Percentiles rank a stretch among this genome's conserved stretches.
These are phyloP conservation scores for Mirounga angustirostris DNA, from an alignment of 2,113 vertebrate genomes.

Conservation along the genomic window DNA sequence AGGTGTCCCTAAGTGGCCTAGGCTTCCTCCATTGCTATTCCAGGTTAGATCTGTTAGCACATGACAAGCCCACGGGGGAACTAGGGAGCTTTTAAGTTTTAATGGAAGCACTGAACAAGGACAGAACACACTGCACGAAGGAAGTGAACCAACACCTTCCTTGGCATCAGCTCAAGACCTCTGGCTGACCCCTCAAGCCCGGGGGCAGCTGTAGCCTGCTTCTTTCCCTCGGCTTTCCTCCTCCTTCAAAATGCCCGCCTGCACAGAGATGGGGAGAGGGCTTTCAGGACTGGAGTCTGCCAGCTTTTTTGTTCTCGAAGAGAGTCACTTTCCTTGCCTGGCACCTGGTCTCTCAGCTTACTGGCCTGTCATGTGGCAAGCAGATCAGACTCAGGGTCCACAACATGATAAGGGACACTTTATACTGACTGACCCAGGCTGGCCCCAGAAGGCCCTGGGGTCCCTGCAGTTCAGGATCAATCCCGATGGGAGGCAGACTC, in stretches of 20 bases:
- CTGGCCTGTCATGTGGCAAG: not conserved
- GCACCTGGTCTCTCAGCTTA: not conserved
- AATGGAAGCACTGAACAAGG: not conserved
- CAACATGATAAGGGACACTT: not conserved
- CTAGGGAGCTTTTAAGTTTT: not conserved
- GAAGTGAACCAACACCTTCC: not conserved
- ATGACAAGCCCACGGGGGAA: fast-evolving
- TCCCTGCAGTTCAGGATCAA: fast-evolving
- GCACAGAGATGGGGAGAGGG: not conserved
- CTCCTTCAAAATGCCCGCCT: not conserved
- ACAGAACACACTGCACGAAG: not conserved
- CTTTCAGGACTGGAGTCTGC: not conserved
- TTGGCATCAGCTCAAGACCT: not conserved
- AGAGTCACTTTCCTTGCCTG: not conserved
- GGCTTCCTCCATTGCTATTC: not conserved
- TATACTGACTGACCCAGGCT: not conserved
- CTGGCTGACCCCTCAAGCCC: not conserved
- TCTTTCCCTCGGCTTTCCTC: not conserved
- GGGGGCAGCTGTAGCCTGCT: not conserved
- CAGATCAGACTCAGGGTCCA: not conserved
- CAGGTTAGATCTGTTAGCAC: not conserved
- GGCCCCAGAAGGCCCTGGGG: not conserved
- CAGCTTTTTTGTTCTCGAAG: not conserved
- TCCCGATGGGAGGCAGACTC: not conserved
- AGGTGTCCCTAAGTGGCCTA: not conserved